A percentile compares a stretch with the other conserved stretches of the same genome.
phyloP scores from a whole-genome alignment of 1,140 invertebrate species.

The Chymomyza costata region DNA sequence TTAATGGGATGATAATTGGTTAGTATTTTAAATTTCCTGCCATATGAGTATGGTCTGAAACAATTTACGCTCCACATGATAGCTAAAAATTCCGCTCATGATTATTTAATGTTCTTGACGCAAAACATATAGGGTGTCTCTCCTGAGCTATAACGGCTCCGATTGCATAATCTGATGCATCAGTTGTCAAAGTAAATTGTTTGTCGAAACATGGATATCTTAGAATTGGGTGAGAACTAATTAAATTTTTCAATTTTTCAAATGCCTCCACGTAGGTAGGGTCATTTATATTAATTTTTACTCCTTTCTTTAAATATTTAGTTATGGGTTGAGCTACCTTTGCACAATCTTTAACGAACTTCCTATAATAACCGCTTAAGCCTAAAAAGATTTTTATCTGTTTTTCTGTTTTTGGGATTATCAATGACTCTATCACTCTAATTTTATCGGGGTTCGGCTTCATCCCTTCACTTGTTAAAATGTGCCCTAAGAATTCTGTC shows the following conservation, averaged over 20 bases:
- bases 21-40: constrained; percentile 76
- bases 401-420: not conserved
- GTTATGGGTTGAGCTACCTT: not conserved
- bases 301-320: not conserved
- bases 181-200: not conserved
- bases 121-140: not conserved
- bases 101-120: not conserved
- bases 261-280: not conserved
- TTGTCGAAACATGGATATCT: constrained; percentile 2
- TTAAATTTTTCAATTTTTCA: not conserved
- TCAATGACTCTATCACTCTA: not conserved
- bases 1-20: constrained; percentile 77
- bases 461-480: not conserved
- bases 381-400: not conserved
- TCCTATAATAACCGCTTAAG: not conserved
- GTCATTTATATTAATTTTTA: not conserved
- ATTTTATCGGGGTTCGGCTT: not conserved
- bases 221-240: no score
- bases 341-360: constrained; percentile 1
- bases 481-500: not conserved
- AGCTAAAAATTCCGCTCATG: constrained; percentile 54
- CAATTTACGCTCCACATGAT: constrained; percentile 75
- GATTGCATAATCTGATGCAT: not conserved
- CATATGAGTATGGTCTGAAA: constrained; percentile 76
- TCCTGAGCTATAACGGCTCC: constrained; percentile 1